Evolutionary conservation across 2,113 vertebrate genomes (phyloP).

Genomic region (Heterotis niloticus): DNA sequence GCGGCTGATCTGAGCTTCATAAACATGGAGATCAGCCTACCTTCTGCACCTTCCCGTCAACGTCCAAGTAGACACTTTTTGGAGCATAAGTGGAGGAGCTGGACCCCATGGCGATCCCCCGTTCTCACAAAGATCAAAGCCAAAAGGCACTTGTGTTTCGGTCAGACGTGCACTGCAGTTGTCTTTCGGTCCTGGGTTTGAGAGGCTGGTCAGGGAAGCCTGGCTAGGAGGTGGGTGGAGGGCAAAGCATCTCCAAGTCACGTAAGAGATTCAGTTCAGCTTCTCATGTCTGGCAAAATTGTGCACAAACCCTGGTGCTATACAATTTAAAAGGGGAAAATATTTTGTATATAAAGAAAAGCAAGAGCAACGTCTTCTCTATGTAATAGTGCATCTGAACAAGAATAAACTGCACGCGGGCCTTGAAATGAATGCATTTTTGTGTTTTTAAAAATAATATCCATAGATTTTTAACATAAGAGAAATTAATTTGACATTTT

Average conservation of each 20-base stretch:
- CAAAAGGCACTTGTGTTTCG: background rate
- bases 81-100: conserved; percentile 46
- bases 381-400: too few species aligned
- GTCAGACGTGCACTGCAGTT: background rate
- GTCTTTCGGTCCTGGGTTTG: background rate
- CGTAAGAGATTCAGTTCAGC: background rate
- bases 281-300: too few species aligned
- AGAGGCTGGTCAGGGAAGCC: background rate
- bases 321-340: too few species aligned
- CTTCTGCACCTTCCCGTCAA: conserved; percentile 39
- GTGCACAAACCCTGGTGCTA: too few species aligned
- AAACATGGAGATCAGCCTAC: background rate
- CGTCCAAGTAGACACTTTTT: conserved; percentile 47
- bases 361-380: too few species aligned
- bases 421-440: background rate
- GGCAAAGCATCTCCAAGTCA: background rate
- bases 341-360: too few species aligned
- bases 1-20: too few species aligned
- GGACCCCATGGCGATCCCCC: conserved; percentile 39
- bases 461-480: background rate
- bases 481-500: background rate
- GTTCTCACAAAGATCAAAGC: background rate
- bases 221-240: background rate
- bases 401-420: background rate
- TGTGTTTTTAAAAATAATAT: background rate